Conservation (phyloP, 2,888 invertebrate genomes). For the Creontiades dilutus region DNA sequence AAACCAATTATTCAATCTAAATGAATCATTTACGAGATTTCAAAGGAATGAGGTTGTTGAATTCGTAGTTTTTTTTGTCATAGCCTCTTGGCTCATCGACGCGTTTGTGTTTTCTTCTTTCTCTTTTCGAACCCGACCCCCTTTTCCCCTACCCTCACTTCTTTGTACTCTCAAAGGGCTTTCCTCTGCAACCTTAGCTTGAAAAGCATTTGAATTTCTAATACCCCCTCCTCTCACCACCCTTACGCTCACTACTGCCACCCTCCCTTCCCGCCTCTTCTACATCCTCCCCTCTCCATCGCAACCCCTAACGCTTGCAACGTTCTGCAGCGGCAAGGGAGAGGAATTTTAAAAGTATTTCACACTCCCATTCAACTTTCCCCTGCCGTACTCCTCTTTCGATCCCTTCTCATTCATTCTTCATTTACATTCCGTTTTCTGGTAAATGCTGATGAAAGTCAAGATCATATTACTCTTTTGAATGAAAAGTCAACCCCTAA, state of each 20-base stretch:
- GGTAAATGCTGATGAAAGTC: not conserved
- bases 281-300: no score
- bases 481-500: not conserved
- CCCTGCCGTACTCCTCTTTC: conserved; percentile 31
- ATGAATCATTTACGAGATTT: no score
- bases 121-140: not conserved
- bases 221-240: not conserved
- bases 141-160: not conserved
- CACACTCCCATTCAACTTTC: conserved; percentile 43
- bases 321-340: not conserved
- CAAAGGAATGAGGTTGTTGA: no score
- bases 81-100: not conserved
- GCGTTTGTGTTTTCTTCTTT: not conserved
- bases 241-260: no score
- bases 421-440: conserved; percentile 24
- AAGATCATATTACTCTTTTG: not conserved
- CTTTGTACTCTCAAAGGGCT: conserved; percentile 3
- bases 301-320: not conserved
- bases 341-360: conserved; percentile 59
- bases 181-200: not conserved
- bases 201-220: conserved; percentile 61
- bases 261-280: no score
- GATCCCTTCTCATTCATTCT: conserved; percentile 6
- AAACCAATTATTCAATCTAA: no score
- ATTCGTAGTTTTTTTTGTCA: not conserved